Percentiles rank a stretch among this genome's conserved stretches.
Evolutionary conservation across 2,113 vertebrate species (phyloP).

Genomic region (Rhinolophus sinicus): DNA sequence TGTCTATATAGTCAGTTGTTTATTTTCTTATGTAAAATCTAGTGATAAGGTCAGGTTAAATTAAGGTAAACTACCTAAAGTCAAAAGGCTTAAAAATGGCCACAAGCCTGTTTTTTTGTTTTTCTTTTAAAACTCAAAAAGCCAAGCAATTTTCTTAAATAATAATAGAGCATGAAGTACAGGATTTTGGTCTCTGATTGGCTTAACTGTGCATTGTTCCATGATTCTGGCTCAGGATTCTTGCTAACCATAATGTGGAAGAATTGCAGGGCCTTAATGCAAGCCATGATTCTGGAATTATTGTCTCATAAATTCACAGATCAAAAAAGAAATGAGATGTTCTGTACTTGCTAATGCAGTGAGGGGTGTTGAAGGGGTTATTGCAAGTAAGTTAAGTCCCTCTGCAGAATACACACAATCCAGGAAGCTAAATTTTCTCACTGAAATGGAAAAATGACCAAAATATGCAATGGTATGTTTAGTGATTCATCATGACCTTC

Average conservation of each 20-base stretch:
- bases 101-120: background rate
- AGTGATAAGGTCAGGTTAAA: constrained; percentile 17
- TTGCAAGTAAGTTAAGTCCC: background rate
- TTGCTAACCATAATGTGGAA: background rate
- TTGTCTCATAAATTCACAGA: constrained; percentile 10
- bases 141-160: background rate
- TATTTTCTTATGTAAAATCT: constrained; percentile 16
- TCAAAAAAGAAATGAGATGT: background rate
- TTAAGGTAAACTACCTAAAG: constrained; percentile 5
- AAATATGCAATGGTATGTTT: background rate
- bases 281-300: background rate
- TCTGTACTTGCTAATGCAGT: background rate
- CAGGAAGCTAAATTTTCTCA: background rate
- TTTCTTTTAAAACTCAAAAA: constrained; percentile 6
- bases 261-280: background rate
- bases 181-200: background rate
- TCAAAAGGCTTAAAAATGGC: background rate
- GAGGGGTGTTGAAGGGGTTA: background rate
- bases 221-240: background rate
- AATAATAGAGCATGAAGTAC: background rate
- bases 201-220: background rate
- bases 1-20: background rate
- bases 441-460: background rate
- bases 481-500: constrained; percentile 17
- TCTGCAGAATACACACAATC: background rate